These are phyloP conservation scores for Tetragnatha versicolor DNA, from an alignment of 1,140 invertebrate genomes.

Conservation along the genomic window DNA sequence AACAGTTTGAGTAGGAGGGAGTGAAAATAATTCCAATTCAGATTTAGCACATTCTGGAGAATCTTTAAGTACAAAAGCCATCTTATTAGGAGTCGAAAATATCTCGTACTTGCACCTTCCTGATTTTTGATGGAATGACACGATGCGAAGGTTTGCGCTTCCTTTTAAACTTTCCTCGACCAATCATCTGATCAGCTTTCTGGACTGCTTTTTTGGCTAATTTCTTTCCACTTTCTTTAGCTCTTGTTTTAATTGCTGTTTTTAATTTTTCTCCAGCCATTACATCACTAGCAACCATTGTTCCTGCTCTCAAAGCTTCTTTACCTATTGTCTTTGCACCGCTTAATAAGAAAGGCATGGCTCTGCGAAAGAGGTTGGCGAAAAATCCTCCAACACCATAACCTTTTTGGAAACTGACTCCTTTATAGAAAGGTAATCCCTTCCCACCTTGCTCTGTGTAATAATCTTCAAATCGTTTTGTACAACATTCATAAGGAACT, in stretches of 20 bases:
- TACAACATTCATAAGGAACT: not conserved
- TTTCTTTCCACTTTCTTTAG: conserved; percentile 4
- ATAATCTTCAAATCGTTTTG: conserved; percentile 7
- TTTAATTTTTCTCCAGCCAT: not conserved
- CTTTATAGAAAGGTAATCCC: conserved; percentile 7
- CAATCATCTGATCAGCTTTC: not conserved
- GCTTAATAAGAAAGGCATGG: conserved; percentile 10
- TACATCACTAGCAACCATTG: not conserved
- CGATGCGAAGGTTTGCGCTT: not conserved
- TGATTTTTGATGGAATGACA: conserved; percentile 4
- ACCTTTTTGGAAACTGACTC: not conserved
- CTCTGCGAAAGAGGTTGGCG: not conserved
- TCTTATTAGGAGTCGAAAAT: conserved; percentile 24
- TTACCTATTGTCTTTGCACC: conserved; percentile 6
- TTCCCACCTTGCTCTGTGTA: not conserved
- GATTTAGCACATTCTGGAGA: conserved; percentile 38
- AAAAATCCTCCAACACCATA: conserved; percentile 1
- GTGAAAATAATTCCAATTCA: conserved; percentile 30
- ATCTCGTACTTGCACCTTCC: not conserved
- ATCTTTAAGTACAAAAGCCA: conserved; percentile 8
- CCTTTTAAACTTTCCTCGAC: conserved; percentile 29
- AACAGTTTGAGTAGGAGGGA: conserved; percentile 14
- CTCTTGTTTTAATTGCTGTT: not conserved
- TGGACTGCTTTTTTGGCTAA: not conserved
- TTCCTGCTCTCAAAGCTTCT: conserved; percentile 6